Conservation (phyloP, 2,888 invertebrate genomes). For the Acrobasis suavella region DNA sequence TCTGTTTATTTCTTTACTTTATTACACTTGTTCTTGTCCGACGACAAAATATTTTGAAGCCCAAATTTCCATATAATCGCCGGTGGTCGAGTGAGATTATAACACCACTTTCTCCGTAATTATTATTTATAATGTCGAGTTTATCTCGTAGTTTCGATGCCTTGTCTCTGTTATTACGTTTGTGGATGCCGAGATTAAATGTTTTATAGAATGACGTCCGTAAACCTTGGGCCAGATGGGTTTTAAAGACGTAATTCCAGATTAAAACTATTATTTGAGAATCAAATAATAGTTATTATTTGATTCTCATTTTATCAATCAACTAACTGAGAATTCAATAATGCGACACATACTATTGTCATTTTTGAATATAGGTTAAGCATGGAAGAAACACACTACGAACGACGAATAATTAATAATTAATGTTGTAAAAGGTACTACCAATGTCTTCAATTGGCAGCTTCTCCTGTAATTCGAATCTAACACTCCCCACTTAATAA, state of each 20-base stretch:
- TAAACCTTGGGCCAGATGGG: not conserved
- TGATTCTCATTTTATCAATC: too few species aligned
- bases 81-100: constrained; percentile 47
- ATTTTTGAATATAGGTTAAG: too few species aligned
- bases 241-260: not conserved
- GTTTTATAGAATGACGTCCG: not conserved
- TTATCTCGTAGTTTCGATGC: constrained; percentile 46
- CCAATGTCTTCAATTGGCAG: constrained; percentile 9
- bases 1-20: not conserved
- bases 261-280: not conserved
- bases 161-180: constrained; percentile 29
- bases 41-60: not conserved
- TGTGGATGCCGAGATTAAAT: constrained; percentile 21
- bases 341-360: too few species aligned
- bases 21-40: not conserved
- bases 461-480: not conserved
- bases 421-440: too few species aligned
- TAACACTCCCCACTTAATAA: constrained; percentile 8
- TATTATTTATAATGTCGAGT: constrained; percentile 73
- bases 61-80: constrained; percentile 30
- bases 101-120: constrained; percentile 75
- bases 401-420: not conserved
- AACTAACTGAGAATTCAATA: too few species aligned
- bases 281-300: too few species aligned
- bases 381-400: too few species aligned